Conservation (phyloP, 2,797 vertebrate species). For the Myotis daubentonii region DNA sequence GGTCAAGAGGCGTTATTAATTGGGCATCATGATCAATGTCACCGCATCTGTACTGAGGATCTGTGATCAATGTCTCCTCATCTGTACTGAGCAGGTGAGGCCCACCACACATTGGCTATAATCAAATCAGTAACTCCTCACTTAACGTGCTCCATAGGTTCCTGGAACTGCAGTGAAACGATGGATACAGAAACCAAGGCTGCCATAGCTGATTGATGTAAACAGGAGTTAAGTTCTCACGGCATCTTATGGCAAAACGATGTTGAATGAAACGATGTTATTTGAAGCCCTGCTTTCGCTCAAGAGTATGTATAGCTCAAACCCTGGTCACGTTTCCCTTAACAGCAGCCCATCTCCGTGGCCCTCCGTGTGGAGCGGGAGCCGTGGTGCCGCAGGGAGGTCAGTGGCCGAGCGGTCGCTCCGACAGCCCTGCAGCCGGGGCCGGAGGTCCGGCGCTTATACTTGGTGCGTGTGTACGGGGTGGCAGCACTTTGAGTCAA, state of each 20-base stretch:
- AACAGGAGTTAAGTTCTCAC: background rate
- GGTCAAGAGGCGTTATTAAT: background rate
- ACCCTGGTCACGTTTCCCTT: background rate
- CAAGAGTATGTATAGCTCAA: background rate
- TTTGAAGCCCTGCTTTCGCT: background rate
- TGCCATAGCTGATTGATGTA: rapidly evolving
- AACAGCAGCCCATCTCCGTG: background rate
- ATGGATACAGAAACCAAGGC: too few species aligned
- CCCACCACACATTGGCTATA: background rate
- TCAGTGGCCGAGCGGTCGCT: background rate
- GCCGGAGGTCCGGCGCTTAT: background rate
- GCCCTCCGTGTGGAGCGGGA: too few species aligned
- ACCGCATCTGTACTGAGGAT: background rate
- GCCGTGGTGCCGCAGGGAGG: background rate
- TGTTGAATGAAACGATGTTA: rapidly evolving
- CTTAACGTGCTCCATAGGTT: rapidly evolving
- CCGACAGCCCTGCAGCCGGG: too few species aligned
- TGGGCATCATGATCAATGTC: background rate
- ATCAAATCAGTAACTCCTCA: background rate
- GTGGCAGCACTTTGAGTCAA: background rate
- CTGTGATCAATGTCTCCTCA: background rate
- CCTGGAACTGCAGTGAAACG: rapidly evolving
- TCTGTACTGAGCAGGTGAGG: background rate
- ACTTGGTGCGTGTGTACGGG: background rate
- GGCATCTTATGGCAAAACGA: background rate